Percentiles rank a stretch among this genome's conserved stretches.
Conservation (phyloP, 92 coral and sea anemone species). For the Anthopleura xanthogrammica region DNA sequence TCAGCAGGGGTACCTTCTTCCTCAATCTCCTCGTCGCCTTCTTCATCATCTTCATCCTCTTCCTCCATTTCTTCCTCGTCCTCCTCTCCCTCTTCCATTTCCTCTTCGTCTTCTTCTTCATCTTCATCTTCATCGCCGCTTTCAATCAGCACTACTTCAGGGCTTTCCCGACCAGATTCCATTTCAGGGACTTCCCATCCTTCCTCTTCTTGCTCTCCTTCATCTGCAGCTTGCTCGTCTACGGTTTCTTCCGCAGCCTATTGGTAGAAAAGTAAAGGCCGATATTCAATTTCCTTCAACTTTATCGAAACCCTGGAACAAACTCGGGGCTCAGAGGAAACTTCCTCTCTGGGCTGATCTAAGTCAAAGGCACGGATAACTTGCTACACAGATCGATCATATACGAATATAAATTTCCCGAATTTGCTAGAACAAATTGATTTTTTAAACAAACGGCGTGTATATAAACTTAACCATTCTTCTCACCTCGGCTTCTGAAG, state of each 20-base stretch:
- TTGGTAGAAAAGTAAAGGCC: not conserved
- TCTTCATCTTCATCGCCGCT: slow-evolving; percentile 81
- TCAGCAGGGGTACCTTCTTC: slow-evolving; percentile 26
- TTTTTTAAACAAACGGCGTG: too few relatives aligned
- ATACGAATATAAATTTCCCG: not conserved
- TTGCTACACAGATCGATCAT: not conserved
- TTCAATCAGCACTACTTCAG: slow-evolving; percentile 80
- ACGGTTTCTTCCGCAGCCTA: not conserved
- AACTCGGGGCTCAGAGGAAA: too few relatives aligned
- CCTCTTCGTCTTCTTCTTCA: slow-evolving; percentile 42
- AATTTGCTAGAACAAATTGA: too few relatives aligned
- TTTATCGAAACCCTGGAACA: too few relatives aligned
- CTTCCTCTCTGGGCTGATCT: too few relatives aligned
- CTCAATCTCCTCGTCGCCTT: slow-evolving; percentile 36
- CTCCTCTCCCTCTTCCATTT: slow-evolving; percentile 41
- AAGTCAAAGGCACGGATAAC: not conserved
- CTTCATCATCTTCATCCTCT: slow-evolving; percentile 47
- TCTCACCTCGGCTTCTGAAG: slow-evolving; percentile 51
- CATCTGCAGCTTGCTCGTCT: slow-evolving; percentile 20
- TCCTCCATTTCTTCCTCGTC: slow-evolving; percentile 52
- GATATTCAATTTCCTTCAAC: too few relatives aligned
- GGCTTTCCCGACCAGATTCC: slow-evolving; percentile 42
- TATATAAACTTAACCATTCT: too few relatives aligned
- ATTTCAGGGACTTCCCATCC: slow-evolving; percentile 60
- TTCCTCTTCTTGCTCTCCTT: slow-evolving; percentile 31